Conservation (phyloP, 2,113 vertebrate species). For the Hippopotamus amphibius region DNA sequence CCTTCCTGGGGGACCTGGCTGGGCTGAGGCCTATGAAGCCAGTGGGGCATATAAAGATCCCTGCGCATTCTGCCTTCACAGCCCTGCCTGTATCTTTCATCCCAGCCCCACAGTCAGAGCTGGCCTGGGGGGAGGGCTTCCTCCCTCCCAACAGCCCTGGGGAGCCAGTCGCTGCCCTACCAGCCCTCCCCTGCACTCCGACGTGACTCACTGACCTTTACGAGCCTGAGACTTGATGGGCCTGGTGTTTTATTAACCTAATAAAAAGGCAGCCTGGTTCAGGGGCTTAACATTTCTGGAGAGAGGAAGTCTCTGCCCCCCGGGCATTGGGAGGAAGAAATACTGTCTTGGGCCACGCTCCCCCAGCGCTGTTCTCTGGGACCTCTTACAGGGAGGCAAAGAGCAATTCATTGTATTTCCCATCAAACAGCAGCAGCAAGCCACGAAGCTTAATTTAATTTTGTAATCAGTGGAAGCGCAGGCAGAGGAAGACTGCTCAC, state of each 20-base stretch:
- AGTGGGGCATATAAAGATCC: background rate
- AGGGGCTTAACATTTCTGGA: constrained; percentile 82
- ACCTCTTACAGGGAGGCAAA: constrained; percentile 61
- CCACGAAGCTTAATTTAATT: constrained; percentile 84
- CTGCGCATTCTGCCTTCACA: background rate
- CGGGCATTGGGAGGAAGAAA: constrained; percentile 74
- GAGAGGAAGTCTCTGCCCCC: constrained; percentile 73
- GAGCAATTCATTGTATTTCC: constrained; percentile 76
- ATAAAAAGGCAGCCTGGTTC: constrained; percentile 81
- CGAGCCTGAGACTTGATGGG: constrained; percentile 79
- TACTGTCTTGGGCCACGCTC: constrained; percentile 65
- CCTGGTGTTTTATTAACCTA: constrained; percentile 85
- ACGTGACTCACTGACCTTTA: constrained; percentile 84
- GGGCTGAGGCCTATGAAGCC: background rate
- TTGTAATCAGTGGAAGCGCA: constrained; percentile 82
- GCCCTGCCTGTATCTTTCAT: background rate
- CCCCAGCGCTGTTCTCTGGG: constrained; percentile 60
- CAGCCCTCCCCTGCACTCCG: constrained; percentile 61
- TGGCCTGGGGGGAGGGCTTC: background rate
- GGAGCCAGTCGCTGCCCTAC: constrained; percentile 24
- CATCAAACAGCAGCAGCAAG: constrained; percentile 76
- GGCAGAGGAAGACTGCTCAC: constrained; percentile 81
- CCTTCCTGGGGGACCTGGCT: background rate
- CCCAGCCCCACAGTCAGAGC: background rate
- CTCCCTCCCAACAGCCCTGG: background rate